Conservation (phyloP, 2,113 vertebrate species). For the Hippocampus guttulatus region DNA sequence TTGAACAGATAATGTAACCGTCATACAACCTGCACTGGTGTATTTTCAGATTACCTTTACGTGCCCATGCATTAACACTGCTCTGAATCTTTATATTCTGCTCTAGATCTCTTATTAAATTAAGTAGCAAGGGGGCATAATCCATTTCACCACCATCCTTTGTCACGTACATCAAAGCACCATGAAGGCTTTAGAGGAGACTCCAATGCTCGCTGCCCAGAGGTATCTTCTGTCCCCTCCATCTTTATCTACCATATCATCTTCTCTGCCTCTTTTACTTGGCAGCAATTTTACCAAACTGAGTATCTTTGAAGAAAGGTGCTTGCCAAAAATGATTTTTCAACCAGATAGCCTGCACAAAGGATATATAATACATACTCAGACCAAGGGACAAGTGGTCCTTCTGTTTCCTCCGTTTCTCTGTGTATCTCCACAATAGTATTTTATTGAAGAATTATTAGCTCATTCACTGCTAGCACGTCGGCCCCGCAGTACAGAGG, state of each 20-base stretch:
- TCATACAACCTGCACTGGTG: neutral
- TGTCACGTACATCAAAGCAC: constrained; percentile 50
- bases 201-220: constrained; percentile 24
- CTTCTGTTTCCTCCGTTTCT: neutral
- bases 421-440: constrained; percentile 1
- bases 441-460: neutral
- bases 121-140: constrained; percentile 7
- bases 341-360: constrained; percentile 41
- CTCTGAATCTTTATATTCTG: constrained; percentile 11
- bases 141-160: constrained; percentile 27
- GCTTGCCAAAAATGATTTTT: constrained; percentile 56
- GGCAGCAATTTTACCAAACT: constrained; percentile 48
- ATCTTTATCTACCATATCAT: neutral
- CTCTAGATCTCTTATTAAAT: constrained; percentile 24
- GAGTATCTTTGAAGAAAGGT: constrained; percentile 51
- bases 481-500: no score
- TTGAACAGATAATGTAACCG: neutral
- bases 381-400: constrained; percentile 26
- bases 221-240: constrained; percentile 19
- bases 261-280: constrained; percentile 33
- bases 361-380: constrained; percentile 43
- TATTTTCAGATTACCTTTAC: constrained; percentile 1
- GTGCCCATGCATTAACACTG: neutral
- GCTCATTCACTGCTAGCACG: no score
- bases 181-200: constrained; percentile 23